Percentiles rank a stretch among this genome's conserved stretches.
phyloP scores from a whole-genome alignment of 2,113 vertebrate genomes.

The Ammodytes dubius region DNA sequence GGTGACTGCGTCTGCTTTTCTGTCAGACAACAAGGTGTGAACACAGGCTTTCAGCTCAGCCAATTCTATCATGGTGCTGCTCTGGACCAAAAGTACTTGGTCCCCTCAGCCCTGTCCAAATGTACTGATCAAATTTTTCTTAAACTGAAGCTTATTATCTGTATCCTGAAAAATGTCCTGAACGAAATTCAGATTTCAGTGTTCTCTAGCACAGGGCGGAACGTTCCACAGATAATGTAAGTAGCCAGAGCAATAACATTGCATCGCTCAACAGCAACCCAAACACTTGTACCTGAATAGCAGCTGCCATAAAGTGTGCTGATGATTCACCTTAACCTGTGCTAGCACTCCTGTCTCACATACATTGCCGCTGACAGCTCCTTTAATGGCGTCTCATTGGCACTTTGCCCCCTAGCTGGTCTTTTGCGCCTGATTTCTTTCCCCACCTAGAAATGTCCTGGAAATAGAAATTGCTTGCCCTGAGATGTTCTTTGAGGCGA shows the following conservation, averaged over 20 bases:
- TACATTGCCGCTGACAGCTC: conserved; percentile 44
- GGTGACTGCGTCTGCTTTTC: conserved; percentile 31
- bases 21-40: conserved; percentile 16
- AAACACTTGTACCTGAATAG: not conserved
- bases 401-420: not conserved
- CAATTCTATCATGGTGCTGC: not conserved
- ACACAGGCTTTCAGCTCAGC: conserved; percentile 19
- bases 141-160: conserved; percentile 18
- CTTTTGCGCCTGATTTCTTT: not conserved
- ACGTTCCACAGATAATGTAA: conserved; percentile 24
- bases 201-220: not conserved
- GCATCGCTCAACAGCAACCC: not conserved
- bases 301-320: not conserved
- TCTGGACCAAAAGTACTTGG: conserved; percentile 26
- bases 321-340: conserved; percentile 21
- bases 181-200: conserved; percentile 9
- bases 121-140: conserved; percentile 32
- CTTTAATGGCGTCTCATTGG: conserved; percentile 18
- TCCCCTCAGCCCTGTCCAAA: conserved; percentile 28
- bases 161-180: conserved; percentile 10
- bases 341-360: not conserved
- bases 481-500: not conserved
- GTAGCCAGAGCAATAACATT: conserved; percentile 28
- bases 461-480: conserved; percentile 2
- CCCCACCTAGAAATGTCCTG: conserved; percentile 3